Evolutionary conservation across 2,113 vertebrate genomes (phyloP).

Genomic region (Mohoua ochrocephala): DNA sequence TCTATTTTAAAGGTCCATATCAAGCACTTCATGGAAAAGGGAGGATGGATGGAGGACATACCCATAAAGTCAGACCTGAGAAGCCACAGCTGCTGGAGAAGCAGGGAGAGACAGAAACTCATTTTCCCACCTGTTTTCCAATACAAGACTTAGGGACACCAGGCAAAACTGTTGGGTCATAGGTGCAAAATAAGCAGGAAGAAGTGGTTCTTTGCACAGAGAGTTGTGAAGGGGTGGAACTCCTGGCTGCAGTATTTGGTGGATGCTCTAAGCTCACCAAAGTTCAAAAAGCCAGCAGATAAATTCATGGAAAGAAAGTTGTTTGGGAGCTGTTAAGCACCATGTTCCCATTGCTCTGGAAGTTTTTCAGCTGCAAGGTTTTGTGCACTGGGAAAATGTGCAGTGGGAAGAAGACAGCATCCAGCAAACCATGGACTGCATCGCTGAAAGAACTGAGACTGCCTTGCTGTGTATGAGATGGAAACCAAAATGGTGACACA

Average conservation of each 20-base stretch:
- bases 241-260: not conserved
- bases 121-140: not conserved
- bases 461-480: not conserved
- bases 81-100: not conserved
- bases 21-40: not conserved
- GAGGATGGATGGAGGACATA: not conserved
- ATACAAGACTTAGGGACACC: not conserved
- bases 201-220: fast-evolving
- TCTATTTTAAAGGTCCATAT: not conserved
- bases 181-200: not conserved
- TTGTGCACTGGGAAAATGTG: not conserved
- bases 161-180: not conserved
- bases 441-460: not conserved
- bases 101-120: not conserved
- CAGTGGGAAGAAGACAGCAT: not conserved
- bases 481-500: not conserved
- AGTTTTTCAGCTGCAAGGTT: not conserved
- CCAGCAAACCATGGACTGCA: not conserved
- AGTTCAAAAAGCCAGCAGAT: not conserved
- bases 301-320: not conserved
- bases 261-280: not conserved
- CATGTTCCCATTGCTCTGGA: not conserved
- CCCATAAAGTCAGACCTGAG: not conserved
- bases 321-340: not conserved
- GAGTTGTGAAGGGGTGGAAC: not conserved